Conservation (phyloP, 2,113 vertebrate genomes). For the Lagopus muta region DNA sequence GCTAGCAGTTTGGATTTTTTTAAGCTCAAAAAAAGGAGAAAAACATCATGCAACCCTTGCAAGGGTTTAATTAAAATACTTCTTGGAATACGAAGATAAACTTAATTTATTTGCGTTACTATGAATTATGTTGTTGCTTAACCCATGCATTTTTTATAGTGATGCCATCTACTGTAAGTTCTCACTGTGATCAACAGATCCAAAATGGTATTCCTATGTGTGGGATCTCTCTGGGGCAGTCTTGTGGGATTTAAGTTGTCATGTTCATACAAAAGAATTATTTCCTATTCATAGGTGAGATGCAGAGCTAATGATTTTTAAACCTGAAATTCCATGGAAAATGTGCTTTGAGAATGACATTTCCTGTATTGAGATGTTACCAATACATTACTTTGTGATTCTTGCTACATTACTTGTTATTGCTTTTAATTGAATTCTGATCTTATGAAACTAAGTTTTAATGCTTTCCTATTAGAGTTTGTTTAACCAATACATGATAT, state of each 20-base stretch:
- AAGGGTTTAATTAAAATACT: background rate
- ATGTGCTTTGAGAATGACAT: background rate
- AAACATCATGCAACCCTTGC: background rate
- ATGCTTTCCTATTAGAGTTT: background rate
- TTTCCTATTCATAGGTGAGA: background rate
- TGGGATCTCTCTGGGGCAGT: fast-evolving
- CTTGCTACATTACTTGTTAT: fast-evolving
- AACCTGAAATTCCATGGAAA: background rate
- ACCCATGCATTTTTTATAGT: background rate
- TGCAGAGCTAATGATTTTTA: background rate
- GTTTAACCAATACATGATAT: background rate
- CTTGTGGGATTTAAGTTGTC: background rate
- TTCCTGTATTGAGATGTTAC: background rate
- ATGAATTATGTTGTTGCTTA: background rate
- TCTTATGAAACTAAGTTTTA: background rate
- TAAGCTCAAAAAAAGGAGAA: background rate
- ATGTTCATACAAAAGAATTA: background rate
- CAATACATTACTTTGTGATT: background rate
- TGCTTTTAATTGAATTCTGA: background rate
- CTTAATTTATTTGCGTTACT: background rate
- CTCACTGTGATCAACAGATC: background rate
- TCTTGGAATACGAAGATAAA: background rate
- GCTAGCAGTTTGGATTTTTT: background rate
- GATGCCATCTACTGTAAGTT: background rate
- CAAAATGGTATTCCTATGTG: background rate